Base-by-base conservation (phyloP, 2,888 invertebrate genomes). In the Laspeyria flexula region DNA sequence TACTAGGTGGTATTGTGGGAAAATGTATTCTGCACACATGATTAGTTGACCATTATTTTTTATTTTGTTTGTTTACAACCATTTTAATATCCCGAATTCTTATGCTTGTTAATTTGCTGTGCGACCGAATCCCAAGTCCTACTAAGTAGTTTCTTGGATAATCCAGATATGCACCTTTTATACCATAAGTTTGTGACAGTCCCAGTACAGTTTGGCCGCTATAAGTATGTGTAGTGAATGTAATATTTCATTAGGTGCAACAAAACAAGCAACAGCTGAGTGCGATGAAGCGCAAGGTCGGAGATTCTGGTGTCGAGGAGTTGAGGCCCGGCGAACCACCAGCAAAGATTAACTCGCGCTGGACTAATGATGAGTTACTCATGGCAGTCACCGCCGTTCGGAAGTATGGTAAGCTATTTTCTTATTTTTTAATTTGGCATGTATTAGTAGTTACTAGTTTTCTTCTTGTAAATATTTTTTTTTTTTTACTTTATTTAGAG, bases 221-320 rank as follows among this genome's bases (percentile, higher is more conserved):
- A 34, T 44, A 45, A 54, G 34, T 53, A 46, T 43, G 30, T 55
- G 54, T 27, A 67, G 49, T 40, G 46, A 54, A 39, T 46, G 23
- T 30, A 43, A 44, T 57, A 38, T 62, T 60, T 55, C 43, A 55
- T 64, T 73, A 98, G 98, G 98, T 99, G 48, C 99, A 99, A 87
- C 96, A 96, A 69, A 98, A 98, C 87, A 98, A 99, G 80, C 99
- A 99, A 85, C 95, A 96, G 76, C 94, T 98, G 63, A 97, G 98
- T 77, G 95, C 96, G 37, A 92, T 97, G 79, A 97, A 97, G 83
- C 95, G 96, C 51, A 97, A 97, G 86, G 96, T 92, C 92, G 72
- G 93, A 83, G 91, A 91, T 47, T 59, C 83, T 0, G 90, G 90
- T 0, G 90, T 96, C 16, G 95, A 96, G 50, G 94, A 95, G 47